These are phyloP conservation scores for Taeniopygia guttata DNA, from an alignment of 2,797 vertebrate genomes.

Conservation along the genomic window DNA sequence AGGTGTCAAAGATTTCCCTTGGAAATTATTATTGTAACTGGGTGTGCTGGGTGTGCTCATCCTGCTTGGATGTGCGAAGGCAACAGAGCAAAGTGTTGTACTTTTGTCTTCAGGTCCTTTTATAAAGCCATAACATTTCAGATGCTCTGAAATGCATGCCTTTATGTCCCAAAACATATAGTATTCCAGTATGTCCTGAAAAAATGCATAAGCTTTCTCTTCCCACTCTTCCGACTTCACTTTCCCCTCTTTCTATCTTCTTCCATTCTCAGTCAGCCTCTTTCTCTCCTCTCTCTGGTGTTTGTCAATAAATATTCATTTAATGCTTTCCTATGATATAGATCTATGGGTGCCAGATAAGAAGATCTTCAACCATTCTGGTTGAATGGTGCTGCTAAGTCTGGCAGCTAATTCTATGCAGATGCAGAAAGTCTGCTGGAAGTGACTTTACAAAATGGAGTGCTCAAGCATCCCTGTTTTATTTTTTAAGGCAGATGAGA, in stretches of 20 bases:
- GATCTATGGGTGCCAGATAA: constrained; percentile 39
- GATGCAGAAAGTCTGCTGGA: constrained; percentile 24
- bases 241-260: not conserved
- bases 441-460: constrained; percentile 44
- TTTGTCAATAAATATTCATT: constrained; percentile 59
- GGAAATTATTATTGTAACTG: not conserved
- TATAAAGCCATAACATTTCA: not conserved
- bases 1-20: not conserved
- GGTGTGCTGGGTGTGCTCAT: not conserved
- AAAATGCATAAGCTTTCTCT: not conserved
- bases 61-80: not conserved
- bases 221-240: not conserved
- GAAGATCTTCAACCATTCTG: constrained; percentile 44
- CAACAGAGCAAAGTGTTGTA: not conserved
- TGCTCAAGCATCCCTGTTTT: not conserved
- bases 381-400: constrained; percentile 40
- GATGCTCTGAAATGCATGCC: not conserved
- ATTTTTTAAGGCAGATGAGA: constrained; percentile 64
- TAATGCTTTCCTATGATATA: constrained; percentile 52
- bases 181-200: not conserved
- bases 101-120: not conserved
- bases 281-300: not conserved
- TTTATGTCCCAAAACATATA: not conserved
- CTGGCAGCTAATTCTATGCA: constrained; percentile 44
- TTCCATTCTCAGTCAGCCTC: not conserved